Percentiles rank a stretch among this genome's conserved stretches.
Evolutionary conservation across 1,140 invertebrate genomes (phyloP).

Genomic region (Cydia splendana): DNA sequence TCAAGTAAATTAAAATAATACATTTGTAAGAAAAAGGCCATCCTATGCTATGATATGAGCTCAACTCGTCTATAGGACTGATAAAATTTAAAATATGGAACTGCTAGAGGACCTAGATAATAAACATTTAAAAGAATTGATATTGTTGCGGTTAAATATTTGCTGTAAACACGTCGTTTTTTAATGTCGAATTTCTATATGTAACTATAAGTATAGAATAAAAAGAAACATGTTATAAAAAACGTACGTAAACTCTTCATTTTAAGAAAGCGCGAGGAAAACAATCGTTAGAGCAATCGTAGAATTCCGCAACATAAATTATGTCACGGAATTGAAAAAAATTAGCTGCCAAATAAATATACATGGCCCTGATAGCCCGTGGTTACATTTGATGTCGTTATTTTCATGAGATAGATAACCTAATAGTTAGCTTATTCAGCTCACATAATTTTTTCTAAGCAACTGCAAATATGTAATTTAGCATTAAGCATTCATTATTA

Average conservation of each 20-base stretch:
- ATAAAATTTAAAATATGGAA: background rate
- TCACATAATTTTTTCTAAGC: no score
- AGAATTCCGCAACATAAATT: no score
- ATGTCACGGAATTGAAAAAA: background rate
- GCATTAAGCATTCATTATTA: background rate
- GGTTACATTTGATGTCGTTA: no score
- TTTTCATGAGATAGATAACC: no score
- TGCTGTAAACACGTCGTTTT: background rate
- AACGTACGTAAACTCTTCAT: no score
- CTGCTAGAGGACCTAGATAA: background rate
- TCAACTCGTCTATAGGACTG: background rate
- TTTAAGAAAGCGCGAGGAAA: no score
- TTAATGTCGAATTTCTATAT: conserved; percentile 3
- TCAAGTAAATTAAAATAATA: background rate
- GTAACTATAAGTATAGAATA: background rate
- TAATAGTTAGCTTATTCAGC: no score
- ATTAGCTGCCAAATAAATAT: background rate
- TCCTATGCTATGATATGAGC: background rate
- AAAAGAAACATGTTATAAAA: background rate
- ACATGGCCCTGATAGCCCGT: no score
- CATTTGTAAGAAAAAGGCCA: conserved; percentile 3
- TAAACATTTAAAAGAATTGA: background rate
- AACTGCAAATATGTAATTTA: no score
- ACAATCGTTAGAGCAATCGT: no score
- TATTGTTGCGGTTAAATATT: background rate